A percentile compares a stretch with the other conserved stretches of the same genome.
phyloP scores from a whole-genome alignment of 2,797 vertebrate genomes.

The Leucoraja ocellata region DNA sequence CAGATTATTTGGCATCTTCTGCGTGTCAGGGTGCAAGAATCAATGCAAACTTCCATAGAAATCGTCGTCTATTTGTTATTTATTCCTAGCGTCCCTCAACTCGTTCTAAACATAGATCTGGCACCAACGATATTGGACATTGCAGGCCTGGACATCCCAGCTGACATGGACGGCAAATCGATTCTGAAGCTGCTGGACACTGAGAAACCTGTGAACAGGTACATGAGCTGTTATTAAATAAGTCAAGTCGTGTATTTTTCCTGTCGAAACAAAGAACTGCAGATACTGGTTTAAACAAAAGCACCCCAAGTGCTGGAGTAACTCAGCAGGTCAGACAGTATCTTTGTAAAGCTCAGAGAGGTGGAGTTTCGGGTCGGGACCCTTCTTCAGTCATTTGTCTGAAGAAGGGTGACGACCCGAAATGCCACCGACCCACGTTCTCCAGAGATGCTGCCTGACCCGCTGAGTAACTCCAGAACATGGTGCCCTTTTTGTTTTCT shows the following conservation, averaged over 20 bases:
- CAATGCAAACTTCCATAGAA: background rate
- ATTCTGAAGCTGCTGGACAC: slow-evolving; percentile 79
- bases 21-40: background rate
- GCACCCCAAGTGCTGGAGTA: too few relatives aligned
- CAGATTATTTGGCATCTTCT: background rate
- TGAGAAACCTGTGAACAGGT: slow-evolving; percentile 79
- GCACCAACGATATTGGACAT: slow-evolving; percentile 94
- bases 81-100: slow-evolving; percentile 76
- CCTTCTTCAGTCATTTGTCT: too few relatives aligned
- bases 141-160: slow-evolving; percentile 80
- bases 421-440: too few relatives aligned
- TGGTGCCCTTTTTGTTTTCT: too few relatives aligned
- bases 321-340: too few relatives aligned
- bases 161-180: slow-evolving; percentile 93
- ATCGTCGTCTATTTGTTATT: background rate
- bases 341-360: too few relatives aligned
- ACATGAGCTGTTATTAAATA: slow-evolving; percentile 42
- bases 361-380: too few relatives aligned
- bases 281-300: too few relatives aligned
- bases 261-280: too few relatives aligned
- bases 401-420: too few relatives aligned
- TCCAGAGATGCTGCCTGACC: too few relatives aligned
- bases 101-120: slow-evolving; percentile 90
- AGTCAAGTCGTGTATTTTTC: background rate
- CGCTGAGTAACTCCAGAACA: too few relatives aligned